Conservation (phyloP, 2,113 vertebrate genomes). For the Pachycephala philippinensis region DNA sequence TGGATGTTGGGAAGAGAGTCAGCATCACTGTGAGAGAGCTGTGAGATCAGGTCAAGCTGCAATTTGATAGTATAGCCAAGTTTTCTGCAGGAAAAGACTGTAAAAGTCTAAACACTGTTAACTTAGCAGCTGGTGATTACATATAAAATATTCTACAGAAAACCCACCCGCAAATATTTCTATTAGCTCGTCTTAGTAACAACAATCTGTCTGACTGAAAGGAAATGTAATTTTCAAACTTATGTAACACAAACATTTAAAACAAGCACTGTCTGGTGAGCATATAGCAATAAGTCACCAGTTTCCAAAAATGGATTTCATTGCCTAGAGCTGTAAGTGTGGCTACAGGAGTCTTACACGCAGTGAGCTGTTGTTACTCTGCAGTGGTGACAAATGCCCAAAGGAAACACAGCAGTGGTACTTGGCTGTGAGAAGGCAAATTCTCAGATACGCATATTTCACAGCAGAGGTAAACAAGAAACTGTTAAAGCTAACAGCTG, state of each 20-base stretch:
- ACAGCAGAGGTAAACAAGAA: neutral
- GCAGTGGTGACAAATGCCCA: neutral
- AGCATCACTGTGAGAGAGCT: neutral
- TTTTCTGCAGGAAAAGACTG: neutral
- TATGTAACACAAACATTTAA: neutral
- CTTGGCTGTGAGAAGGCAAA: neutral
- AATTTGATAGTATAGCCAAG: neutral
- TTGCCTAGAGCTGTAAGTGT: neutral
- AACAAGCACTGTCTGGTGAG: neutral
- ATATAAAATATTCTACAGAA: neutral
- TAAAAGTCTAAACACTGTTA: neutral
- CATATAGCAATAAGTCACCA: neutral
- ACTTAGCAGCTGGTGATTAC: neutral
- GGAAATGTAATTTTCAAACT: neutral
- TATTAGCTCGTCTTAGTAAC: neutral
- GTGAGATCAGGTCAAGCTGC: neutral
- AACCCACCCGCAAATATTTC: neutral
- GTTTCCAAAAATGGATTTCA: neutral
- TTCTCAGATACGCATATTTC: neutral
- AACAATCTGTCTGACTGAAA: neutral
- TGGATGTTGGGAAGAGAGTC: neutral
- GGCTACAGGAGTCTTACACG: neutral
- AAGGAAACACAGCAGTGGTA: neutral
- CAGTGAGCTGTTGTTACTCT: neutral
- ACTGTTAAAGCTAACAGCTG: neutral